phyloP scores from a whole-genome alignment of 2,888 invertebrate species.

The Mystacides longicornis region DNA sequence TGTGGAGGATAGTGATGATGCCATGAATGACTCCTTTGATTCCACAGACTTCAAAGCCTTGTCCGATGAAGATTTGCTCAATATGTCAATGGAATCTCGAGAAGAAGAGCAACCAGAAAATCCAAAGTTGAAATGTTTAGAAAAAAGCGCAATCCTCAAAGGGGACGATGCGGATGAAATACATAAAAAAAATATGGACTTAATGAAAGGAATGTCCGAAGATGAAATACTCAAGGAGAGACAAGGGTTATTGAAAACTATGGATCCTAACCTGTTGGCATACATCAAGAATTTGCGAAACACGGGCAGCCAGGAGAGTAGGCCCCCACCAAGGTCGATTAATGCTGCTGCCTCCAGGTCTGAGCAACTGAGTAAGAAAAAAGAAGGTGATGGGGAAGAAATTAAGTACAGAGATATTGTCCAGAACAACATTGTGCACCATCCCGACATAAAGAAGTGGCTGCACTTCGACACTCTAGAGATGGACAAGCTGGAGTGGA shows the following conservation, averaged over 20 bases:
- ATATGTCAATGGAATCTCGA: neutral
- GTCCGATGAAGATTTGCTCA: neutral
- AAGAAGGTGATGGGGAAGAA: conserved; percentile 3
- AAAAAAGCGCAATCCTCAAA: conserved; percentile 45
- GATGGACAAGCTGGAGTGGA: conserved; percentile 83
- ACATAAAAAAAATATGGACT: conserved; percentile 65
- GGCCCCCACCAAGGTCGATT: conserved; percentile 28
- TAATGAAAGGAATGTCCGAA: conserved; percentile 60
- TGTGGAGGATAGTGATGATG: conserved; percentile 36
- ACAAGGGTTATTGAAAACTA: conserved; percentile 52
- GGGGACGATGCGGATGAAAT: conserved; percentile 50
- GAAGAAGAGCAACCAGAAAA: neutral
- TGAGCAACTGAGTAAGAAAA: conserved; percentile 3
- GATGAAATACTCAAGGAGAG: conserved; percentile 70
- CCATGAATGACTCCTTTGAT: conserved; percentile 3
- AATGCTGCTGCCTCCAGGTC: neutral
- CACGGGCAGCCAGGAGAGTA: conserved; percentile 36
- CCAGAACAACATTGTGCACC: conserved; percentile 52
- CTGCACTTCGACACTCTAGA: conserved; percentile 82
- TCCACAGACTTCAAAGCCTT: neutral
- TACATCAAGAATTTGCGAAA: conserved; percentile 51
- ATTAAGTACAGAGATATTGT: conserved; percentile 33
- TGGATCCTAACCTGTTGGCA: conserved; percentile 61
- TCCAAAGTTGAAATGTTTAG: conserved; percentile 21
- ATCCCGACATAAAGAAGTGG: conserved; percentile 63